A percentile compares a stretch with the other conserved stretches of the same genome.
phyloP scores from a whole-genome alignment of 1,140 invertebrate species.

The Bombus soroeensis region DNA sequence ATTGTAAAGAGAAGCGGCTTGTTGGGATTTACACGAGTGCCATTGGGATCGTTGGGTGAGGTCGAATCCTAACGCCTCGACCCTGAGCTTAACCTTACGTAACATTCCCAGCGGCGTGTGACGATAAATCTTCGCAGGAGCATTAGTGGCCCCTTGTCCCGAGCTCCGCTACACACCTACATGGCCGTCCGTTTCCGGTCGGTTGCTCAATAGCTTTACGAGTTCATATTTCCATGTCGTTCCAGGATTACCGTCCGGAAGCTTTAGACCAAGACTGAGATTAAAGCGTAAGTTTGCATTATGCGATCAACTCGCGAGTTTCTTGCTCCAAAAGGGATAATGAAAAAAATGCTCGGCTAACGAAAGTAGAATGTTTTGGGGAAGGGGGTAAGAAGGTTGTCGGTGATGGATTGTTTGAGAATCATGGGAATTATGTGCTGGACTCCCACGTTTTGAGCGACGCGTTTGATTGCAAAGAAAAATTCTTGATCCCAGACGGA shows the following conservation, averaged over 20 bases:
- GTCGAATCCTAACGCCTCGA: constrained; percentile 61
- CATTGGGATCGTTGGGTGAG: constrained; percentile 31
- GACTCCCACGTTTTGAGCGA: too few relatives aligned
- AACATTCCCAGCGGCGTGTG: constrained; percentile 47
- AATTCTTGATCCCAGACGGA: background rate
- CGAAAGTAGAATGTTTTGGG: background rate
- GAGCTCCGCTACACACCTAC: constrained; percentile 6
- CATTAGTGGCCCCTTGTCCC: constrained; percentile 64
- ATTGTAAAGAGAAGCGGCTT: background rate
- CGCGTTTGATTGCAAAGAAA: background rate
- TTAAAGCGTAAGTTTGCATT: constrained; percentile 37
- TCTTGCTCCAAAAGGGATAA: background rate
- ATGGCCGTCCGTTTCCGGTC: constrained; percentile 14
- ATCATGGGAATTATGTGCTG: too few relatives aligned
- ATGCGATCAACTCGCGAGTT: background rate
- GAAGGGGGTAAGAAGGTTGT: background rate
- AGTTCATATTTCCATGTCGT: constrained; percentile 55
- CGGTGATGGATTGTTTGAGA: background rate
- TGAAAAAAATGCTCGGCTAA: background rate
- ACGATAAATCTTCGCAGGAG: constrained; percentile 68
- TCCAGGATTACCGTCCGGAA: constrained; percentile 27
- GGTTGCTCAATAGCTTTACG: constrained; percentile 49
- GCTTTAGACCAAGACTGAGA: background rate
- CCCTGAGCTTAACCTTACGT: constrained; percentile 70
- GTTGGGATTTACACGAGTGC: constrained; percentile 56